Evolutionary conservation across 2,888 invertebrate genomes (phyloP).

Genomic region (Leptodirus hochenwartii): DNA sequence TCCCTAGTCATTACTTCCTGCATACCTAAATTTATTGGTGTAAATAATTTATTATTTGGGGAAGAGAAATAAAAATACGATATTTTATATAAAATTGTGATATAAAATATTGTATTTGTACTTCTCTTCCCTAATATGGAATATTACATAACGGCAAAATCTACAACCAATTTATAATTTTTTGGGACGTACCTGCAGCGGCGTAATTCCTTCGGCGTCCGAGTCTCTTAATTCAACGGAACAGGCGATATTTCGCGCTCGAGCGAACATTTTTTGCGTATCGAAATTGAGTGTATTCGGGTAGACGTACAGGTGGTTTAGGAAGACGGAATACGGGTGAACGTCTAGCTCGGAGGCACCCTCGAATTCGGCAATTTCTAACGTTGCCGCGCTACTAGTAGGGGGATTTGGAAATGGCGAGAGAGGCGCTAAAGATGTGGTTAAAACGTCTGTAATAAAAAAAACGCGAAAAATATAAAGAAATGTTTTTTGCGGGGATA

Average conservation of each 20-base stretch:
- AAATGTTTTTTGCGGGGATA: slow-evolving; percentile 2
- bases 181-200: slow-evolving; percentile 59
- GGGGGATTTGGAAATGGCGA: slow-evolving; percentile 76
- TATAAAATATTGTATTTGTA: no score
- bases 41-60: no score
- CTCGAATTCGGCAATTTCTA: slow-evolving; percentile 76
- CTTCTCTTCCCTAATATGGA: no score
- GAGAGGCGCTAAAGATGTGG: slow-evolving; percentile 63
- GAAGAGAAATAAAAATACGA: no score
- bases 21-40: no score
- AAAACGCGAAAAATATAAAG: slow-evolving; percentile 6
- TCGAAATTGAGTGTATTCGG: slow-evolving; percentile 76
- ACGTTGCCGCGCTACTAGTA: slow-evolving; percentile 42
- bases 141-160: no score
- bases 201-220: slow-evolving; percentile 51
- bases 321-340: slow-evolving; percentile 66
- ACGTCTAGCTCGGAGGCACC: slow-evolving; percentile 45
- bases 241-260: slow-evolving; percentile 90
- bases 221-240: slow-evolving; percentile 72
- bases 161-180: no score
- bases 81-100: no score
- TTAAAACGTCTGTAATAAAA: slow-evolving; percentile 53
- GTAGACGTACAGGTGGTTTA: slow-evolving; percentile 85
- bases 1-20: no score
- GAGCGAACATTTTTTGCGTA: slow-evolving; percentile 75